Percentiles rank a stretch among this genome's conserved stretches.
Evolutionary conservation across 2,888 invertebrate genomes (phyloP).

Genomic region (Eilema caniola): DNA sequence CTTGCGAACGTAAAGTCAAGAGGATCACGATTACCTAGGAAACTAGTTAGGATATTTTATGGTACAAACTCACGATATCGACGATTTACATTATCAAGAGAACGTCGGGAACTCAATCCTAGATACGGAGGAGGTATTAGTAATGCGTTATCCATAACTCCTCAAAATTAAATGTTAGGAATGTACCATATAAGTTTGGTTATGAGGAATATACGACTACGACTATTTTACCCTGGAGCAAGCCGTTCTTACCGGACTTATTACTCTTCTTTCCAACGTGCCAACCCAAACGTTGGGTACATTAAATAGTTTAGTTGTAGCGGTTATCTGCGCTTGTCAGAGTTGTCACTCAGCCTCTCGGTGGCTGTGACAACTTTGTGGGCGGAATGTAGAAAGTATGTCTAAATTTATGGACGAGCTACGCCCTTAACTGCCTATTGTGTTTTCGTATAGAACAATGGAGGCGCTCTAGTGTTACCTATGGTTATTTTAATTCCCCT

Average conservation of each 20-base stretch:
- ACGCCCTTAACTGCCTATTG: constrained; percentile 54
- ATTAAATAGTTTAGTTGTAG: constrained; percentile 27
- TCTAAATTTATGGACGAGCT: constrained; percentile 55
- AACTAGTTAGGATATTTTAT: neutral
- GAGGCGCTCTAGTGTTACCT: constrained; percentile 37
- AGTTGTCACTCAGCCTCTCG: constrained; percentile 44
- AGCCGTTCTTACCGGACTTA: too few relatives aligned
- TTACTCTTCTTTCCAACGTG: neutral
- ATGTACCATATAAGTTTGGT: neutral
- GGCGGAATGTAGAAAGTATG: constrained; percentile 59
- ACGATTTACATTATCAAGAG: neutral
- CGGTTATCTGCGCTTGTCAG: constrained; percentile 29
- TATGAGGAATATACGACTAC: neutral
- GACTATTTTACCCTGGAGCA: too few relatives aligned
- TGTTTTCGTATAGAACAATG: constrained; percentile 48
- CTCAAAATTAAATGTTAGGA: neutral
- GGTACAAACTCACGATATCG: neutral
- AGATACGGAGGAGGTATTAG: neutral
- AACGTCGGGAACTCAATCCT: neutral
- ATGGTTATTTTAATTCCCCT: constrained; percentile 49
- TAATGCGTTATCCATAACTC: neutral
- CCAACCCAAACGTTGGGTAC: neutral
- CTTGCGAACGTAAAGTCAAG: too few relatives aligned
- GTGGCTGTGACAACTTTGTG: constrained; percentile 52
- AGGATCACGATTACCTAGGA: too few relatives aligned